A percentile compares a stretch with the other conserved stretches of the same genome.
phyloP scores from a whole-genome alignment of 2,888 invertebrate genomes.

The Cephus pygmeus region DNA sequence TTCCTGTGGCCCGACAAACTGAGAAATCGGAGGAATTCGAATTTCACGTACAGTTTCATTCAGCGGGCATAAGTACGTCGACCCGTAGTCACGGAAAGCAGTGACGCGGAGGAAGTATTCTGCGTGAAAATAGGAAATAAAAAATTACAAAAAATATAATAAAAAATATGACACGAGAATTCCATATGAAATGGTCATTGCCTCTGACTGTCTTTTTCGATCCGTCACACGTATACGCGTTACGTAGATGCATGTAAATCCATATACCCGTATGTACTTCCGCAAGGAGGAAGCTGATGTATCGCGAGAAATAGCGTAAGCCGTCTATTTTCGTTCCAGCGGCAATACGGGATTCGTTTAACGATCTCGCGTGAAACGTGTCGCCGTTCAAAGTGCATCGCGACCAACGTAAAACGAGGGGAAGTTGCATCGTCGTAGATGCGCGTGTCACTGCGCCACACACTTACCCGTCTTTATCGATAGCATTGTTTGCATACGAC shows the following conservation, averaged over 20 bases:
- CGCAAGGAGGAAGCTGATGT: background rate
- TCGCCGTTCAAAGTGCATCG: conserved; percentile 1
- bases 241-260: background rate
- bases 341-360: background rate
- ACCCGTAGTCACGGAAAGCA: background rate
- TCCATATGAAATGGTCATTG: background rate
- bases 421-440: background rate
- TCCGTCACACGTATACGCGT: too few relatives aligned
- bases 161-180: background rate
- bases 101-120: background rate
- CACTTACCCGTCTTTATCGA: conserved; percentile 12
- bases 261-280: background rate
- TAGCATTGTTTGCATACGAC: conserved; percentile 21
- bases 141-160: background rate
- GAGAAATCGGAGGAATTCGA: background rate
- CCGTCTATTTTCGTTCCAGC: background rate
- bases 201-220: background rate
- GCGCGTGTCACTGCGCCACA: background rate
- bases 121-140: too few relatives aligned
- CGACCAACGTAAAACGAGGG: background rate
- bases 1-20: background rate
- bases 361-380: background rate
- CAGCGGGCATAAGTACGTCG: background rate
- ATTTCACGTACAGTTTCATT: background rate
- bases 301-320: background rate